phyloP scores from a whole-genome alignment of 92 coral and sea anemone species.

The Phenganax subtilis region DNA sequence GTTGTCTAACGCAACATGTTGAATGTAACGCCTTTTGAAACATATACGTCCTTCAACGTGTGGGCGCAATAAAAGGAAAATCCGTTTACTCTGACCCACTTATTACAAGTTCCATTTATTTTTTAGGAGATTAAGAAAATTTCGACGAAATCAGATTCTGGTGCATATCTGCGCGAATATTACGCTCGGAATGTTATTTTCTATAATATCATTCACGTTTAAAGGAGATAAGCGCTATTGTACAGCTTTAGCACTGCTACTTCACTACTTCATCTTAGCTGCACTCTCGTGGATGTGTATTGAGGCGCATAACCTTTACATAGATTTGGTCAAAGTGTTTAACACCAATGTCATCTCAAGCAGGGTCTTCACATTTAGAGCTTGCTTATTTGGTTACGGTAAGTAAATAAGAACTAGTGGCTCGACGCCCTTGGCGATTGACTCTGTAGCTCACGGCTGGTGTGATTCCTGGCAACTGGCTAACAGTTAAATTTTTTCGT shows the following conservation, averaged over 20 bases:
- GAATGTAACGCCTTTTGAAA: not conserved
- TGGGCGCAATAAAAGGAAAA: not conserved
- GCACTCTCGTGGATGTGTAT: conserved; percentile 88
- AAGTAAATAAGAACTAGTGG: conserved; percentile 23
- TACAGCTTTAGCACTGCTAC: conserved; percentile 58
- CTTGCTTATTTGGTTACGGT: conserved; percentile 84
- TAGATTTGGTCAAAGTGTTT: conserved; percentile 95
- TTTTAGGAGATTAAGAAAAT: conserved; percentile 68
- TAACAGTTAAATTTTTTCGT: no score
- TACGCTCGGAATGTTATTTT: conserved; percentile 64
- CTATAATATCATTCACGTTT: conserved; percentile 59
- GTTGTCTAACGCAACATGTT: no score
- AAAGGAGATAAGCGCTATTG: conserved; percentile 52
- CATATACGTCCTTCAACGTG: not conserved
- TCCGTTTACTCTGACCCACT: no score
- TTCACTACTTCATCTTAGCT: conserved; percentile 80
- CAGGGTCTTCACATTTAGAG: conserved; percentile 81
- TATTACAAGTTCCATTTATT: not conserved
- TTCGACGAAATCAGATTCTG: conserved; percentile 82
- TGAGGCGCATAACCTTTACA: conserved; percentile 84
- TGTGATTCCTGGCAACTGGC: no score
- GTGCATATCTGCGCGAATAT: conserved; percentile 68
- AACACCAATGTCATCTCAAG: conserved; percentile 69
- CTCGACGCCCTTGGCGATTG: no score
- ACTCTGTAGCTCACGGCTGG: no score